Evolutionary conservation across 2,113 vertebrate genomes (phyloP), one percentile per base, ranked within the genome.

Genomic region (Prochilodus magdalenae): DNA sequence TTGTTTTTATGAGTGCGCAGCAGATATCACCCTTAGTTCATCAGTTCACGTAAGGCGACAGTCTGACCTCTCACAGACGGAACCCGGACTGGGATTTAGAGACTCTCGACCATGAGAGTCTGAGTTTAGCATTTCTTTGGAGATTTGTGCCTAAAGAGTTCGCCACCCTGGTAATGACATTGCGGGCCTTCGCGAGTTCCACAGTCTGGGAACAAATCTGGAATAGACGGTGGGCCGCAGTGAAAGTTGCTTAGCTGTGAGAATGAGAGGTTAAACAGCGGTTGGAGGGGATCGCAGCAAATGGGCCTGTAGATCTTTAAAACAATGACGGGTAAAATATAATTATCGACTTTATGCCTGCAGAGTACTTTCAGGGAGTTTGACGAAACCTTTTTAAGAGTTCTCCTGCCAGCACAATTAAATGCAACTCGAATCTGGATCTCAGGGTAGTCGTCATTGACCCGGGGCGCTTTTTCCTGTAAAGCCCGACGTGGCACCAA

Each of bases 401-500:
- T 73, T 51, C 26, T 53, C 36, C 53, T 15, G 51, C 60, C 44
- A 26, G 24, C 29, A n/a, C 77, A 79, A 71, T 79, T 79, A 79
- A 44, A 71, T 72, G 67, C 67, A 83, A 47, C 69, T 66, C 24
- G 74, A 87, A 73, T 88, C 84, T 88, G 89, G 89, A 89, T 88
- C 85, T 80, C 53, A 20, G 14, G 29, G 63, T 15, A 20, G 63
- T 22, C 3, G 72, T 67, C 83, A 83, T 82, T 84, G 84, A 88
- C 83, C 75, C 82, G 85, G 81, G 63, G 78, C 83, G 1, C 85
- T 84, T 85, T 67, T 79, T 89, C 89, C 88, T 83, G 86, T 91
- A 88, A 91, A 89, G 86, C 75, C 76, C 80, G 82, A 76, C 87
- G 86, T 27, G 85, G 80, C 71, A 82, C 73, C 73, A 86, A 89